These are phyloP conservation scores for Acheta domesticus DNA, from an alignment of 2,888 invertebrate genomes.

Conservation along the genomic window DNA sequence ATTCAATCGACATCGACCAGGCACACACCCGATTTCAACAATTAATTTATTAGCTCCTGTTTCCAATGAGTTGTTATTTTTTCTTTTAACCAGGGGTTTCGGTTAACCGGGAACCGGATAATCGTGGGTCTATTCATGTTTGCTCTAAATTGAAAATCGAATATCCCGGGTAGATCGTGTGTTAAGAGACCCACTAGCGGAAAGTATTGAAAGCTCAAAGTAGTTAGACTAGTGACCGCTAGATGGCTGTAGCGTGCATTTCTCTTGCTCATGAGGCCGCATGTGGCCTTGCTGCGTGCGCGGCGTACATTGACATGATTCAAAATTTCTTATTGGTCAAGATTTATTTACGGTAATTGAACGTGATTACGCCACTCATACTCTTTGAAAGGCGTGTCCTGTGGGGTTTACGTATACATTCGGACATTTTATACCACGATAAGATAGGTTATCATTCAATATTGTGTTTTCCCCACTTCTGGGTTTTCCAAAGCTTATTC, in stretches of 20 bases:
- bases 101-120: too few species aligned
- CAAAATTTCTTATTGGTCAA: neutral
- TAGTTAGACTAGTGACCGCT: neutral
- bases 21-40: too few species aligned
- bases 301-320: neutral
- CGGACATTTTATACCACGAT: neutral
- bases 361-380: neutral
- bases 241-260: neutral
- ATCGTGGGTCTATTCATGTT: too few species aligned
- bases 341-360: neutral
- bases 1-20: too few species aligned
- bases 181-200: too few species aligned
- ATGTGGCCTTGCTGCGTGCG: neutral
- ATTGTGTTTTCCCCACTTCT: neutral
- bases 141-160: too few species aligned
- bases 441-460: neutral
- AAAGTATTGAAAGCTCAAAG: too few species aligned
- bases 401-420: neutral
- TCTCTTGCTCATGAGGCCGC: neutral
- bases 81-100: too few species aligned
- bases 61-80: too few species aligned
- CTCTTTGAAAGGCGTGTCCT: neutral
- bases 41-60: too few species aligned
- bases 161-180: too few species aligned
- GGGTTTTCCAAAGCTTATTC: conserved; percentile 18